phyloP scores from a whole-genome alignment of 2,113 vertebrate genomes.

The Tupaia chinensis region DNA sequence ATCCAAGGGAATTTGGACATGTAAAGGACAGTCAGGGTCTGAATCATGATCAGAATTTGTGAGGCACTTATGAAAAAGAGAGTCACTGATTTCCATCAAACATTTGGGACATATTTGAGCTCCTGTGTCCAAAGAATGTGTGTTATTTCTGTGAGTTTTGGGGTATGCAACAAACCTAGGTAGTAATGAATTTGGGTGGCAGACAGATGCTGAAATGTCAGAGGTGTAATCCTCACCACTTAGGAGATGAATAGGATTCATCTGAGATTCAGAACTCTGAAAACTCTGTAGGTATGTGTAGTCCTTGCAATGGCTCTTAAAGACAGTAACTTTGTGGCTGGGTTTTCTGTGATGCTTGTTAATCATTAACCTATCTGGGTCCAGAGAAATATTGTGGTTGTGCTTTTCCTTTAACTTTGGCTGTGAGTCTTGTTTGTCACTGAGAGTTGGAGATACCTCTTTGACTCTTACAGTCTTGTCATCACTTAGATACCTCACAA shows the following conservation, averaged over 20 bases:
- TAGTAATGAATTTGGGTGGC: not conserved
- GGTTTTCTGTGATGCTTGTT: not conserved
- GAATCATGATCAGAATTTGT: slow-evolving; percentile 51
- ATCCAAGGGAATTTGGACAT: not conserved
- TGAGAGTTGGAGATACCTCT: slow-evolving; percentile 89
- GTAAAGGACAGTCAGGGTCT: not conserved
- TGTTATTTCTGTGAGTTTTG: not conserved
- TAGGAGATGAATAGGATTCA: not conserved
- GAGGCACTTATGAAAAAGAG: slow-evolving; percentile 43
- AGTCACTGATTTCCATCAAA: slow-evolving; percentile 50
- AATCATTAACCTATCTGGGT: not conserved
- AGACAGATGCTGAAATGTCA: not conserved
- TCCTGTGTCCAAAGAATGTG: not conserved
- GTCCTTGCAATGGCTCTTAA: not conserved
- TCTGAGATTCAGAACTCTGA: not conserved
- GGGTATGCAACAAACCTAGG: not conserved
- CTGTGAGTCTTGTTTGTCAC: slow-evolving; percentile 90
- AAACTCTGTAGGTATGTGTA: not conserved
- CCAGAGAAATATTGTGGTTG: slow-evolving; percentile 78
- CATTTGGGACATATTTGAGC: slow-evolving; percentile 21
- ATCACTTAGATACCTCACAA: slow-evolving; percentile 92
- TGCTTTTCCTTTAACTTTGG: slow-evolving; percentile 90
- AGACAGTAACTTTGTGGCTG: not conserved
- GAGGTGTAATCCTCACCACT: not conserved
- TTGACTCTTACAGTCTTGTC: slow-evolving; percentile 95